Evolutionary conservation across 2,888 invertebrate species (phyloP).

Genomic region (Acleris cristana): DNA sequence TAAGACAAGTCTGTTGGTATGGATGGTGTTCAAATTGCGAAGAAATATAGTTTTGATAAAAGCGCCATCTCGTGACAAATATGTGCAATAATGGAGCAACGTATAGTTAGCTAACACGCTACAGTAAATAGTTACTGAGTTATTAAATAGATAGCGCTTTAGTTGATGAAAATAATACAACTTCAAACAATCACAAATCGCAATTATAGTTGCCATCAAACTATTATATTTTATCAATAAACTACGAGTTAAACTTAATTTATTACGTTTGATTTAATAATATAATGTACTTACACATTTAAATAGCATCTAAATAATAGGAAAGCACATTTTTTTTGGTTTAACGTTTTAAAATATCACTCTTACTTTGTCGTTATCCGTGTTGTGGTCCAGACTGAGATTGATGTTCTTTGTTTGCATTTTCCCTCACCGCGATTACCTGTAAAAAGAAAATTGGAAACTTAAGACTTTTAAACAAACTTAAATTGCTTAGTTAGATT

Average conservation of each 20-base stretch:
- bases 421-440: conserved; percentile 61
- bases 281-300: no score
- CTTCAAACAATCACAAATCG: background rate
- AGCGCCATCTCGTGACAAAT: conserved; percentile 56
- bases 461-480: no score
- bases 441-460: conserved; percentile 50
- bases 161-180: background rate
- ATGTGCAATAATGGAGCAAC: background rate
- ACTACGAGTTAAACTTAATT: no score
- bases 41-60: conserved; percentile 18
- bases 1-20: no score
- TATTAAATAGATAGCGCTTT: conserved; percentile 43
- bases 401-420: conserved; percentile 87
- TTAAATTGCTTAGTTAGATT: background rate
- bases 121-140: background rate
- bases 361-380: conserved; percentile 50
- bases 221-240: no score
- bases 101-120: background rate
- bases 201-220: no score
- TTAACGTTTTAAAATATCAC: no score
- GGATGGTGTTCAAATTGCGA: no score
- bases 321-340: no score
- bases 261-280: no score
- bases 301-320: no score
- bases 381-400: conserved; percentile 79